Base-by-base conservation (phyloP, 2,888 invertebrate genomes). In the Tethea ocularis region DNA sequence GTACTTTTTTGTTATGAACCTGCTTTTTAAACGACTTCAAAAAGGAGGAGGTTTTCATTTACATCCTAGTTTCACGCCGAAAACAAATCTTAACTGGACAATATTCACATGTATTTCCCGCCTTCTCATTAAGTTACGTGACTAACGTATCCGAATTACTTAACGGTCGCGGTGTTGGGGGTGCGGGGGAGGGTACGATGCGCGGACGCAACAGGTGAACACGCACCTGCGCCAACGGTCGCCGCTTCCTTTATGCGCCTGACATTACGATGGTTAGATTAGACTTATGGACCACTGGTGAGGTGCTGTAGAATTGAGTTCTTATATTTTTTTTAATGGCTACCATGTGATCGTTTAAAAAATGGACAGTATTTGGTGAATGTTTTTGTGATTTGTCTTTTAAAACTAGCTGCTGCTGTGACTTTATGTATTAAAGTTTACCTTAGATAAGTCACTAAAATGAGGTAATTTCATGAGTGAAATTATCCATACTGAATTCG, bases 191-290 rank as follows among this genome's bases (percentile, higher is more conserved):
- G 13, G 62, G 60, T 66, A 3, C 46, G 67, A 67, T 74, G 77
- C 73, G 74, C 75, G 65, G 63, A 69, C 71, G 79, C 79, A 88
- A 91, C 92, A 92, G 92, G 92, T 92, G 92, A 86, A 82, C 68
- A 57, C 71, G 80, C 92, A 92, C 92, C 92, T 92, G 91, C 84
- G 64, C 80, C 88, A 91, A 89, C 89, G 82, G 87, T 80, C 83
- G 78, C 62, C 69, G 75, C 80, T 87, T 86, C 87, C 86, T 87
- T 87, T 84, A 75, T 76, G 80, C 77, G 78, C 72, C 82, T 87
- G 84, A 86, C 87, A 87, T 88, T 88, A 88, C 86, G 84, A 87
- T 85, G 82, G 80, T 80, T 85, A 83, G 87, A 87, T 88, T 86
- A 84, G 81, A 83, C 80, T 76, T 79, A 71, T 68, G 65, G 67